Base-by-base conservation (phyloP, 2,797 vertebrate species). In the Crenuchus spilurus region DNA sequence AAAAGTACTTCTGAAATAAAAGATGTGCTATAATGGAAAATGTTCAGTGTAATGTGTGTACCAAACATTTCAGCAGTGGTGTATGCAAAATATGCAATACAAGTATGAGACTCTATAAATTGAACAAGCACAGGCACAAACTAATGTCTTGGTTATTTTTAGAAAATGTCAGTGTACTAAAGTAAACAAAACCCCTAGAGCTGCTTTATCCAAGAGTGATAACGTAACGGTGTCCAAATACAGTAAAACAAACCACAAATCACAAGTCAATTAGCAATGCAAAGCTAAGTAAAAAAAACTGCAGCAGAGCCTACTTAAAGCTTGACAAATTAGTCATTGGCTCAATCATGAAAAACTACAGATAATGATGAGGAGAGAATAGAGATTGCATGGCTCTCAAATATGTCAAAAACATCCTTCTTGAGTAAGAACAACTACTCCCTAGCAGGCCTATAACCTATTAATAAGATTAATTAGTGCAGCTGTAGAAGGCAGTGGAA, bases 401-500 rank as follows among this genome's bases (percentile, higher is more conserved):
- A 35, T 9, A 2, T 0, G 20, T 46, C 24, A 28, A 48, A 31
- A 65, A 49, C 35, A 4, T 35, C 35, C 46, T 74, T 52, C 46
- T 24, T 30, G 13, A 42, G 41, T 22, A 31, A 60, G 33, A 49
- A 77, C 51, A 48, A 24, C 18, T 42, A 46, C 62, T 46, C 70
- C 26, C 18, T 14, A 9, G 61, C 14, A 26, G 10, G 20, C 55
- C 20, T 48, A 46, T 16, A 6, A 35, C 46, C 69, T 46, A 62
- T 58, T 67, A 72, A 71, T 62, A 41, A 66, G 33, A 51, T 22
- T 73, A 26, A 74, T 83, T 61, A 75, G 72, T 61, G 64, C 46
- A 52, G 26, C n/a, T 68, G 42, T 41, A 72, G 58, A 78, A 71
- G 71, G 73, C 80, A 91, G 91, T 87, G 89, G 88, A 86, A 92